Percentiles rank a stretch among this genome's conserved stretches.
phyloP scores from a whole-genome alignment of 2,113 vertebrate species.

The Centropus bengalensis region DNA sequence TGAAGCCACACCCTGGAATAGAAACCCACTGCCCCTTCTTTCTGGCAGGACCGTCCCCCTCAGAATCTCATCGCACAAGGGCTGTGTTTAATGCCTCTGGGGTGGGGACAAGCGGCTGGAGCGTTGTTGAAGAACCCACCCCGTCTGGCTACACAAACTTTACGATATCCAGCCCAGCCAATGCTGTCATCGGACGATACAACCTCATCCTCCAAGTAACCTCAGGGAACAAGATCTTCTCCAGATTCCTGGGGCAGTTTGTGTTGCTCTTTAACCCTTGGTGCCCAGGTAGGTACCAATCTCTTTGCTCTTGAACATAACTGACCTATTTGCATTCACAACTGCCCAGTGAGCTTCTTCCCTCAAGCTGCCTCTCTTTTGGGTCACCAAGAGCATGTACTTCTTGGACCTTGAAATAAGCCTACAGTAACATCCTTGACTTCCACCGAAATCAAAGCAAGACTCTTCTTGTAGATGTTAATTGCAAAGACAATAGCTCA shows the following conservation, averaged over 20 bases:
- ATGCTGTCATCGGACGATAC: conserved; percentile 85
- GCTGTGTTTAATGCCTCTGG: conserved; percentile 68
- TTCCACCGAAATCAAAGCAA: not conserved
- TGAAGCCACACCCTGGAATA: not conserved
- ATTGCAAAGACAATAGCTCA: not conserved
- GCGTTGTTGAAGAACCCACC: conserved; percentile 17
- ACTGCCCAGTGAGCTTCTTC: not conserved
- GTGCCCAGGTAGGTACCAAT: conserved; percentile 83
- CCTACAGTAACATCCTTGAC: not conserved
- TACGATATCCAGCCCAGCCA: conserved; percentile 75
- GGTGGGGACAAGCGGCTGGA: conserved; percentile 40
- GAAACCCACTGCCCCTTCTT: not conserved
- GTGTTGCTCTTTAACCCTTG: conserved; percentile 93
- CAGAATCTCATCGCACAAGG: conserved; percentile 76
- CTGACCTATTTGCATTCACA: not conserved
- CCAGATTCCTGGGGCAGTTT: conserved; percentile 76
- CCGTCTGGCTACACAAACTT: conserved; percentile 6
- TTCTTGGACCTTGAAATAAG: not conserved
- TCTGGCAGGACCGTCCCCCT: conserved; percentile 74
- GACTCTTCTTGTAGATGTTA: not conserved
- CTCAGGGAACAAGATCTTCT: conserved; percentile 58
- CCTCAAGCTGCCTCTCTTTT: not conserved
- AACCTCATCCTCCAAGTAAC: conserved; percentile 74
- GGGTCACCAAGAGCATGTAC: fast-evolving
- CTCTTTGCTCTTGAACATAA: not conserved